phyloP scores from a whole-genome alignment of 2,113 vertebrate species.

The Peromyscus leucopus region DNA sequence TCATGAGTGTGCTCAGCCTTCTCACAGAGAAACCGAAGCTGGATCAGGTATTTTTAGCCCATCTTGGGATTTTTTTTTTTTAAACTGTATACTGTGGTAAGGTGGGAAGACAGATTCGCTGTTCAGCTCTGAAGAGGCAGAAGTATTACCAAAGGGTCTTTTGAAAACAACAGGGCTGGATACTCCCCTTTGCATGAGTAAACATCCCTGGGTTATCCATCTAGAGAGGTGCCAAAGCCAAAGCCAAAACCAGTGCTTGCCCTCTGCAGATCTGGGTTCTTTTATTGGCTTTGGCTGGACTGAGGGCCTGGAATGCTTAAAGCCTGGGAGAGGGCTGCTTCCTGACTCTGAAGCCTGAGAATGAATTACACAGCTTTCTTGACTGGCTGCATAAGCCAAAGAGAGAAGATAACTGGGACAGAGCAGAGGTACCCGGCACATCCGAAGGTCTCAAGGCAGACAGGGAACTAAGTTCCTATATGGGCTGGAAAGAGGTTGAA shows the following conservation, averaged over 20 bases:
- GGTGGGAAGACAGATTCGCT: slow-evolving; percentile 48
- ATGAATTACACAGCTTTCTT: neutral
- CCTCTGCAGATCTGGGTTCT: neutral
- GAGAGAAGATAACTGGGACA: neutral
- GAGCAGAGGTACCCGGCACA: neutral
- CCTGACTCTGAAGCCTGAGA: neutral
- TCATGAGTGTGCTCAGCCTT: neutral
- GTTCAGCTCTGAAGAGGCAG: neutral
- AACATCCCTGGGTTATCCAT: neutral
- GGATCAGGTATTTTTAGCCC: slow-evolving; percentile 67
- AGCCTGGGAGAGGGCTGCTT: neutral
- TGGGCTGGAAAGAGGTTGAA: neutral
- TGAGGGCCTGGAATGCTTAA: neutral
- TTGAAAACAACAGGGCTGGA: slow-evolving; percentile 2
- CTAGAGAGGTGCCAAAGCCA: neutral
- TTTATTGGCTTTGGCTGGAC: neutral
- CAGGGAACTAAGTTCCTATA: no score
- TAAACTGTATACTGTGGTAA: slow-evolving; percentile 25
- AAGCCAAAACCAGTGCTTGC: neutral
- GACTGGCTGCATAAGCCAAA: neutral
- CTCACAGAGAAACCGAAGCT: slow-evolving; percentile 38
- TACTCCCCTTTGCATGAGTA: neutral
- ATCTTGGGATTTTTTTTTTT: slow-evolving; percentile 15
- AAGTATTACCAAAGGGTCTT: neutral
- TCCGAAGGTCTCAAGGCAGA: neutral